Percentiles rank a stretch among this genome's conserved stretches.
These are phyloP conservation scores for Kobus ellipsiprymnus DNA, from an alignment of 2,113 vertebrate genomes.

Conservation along the genomic window DNA sequence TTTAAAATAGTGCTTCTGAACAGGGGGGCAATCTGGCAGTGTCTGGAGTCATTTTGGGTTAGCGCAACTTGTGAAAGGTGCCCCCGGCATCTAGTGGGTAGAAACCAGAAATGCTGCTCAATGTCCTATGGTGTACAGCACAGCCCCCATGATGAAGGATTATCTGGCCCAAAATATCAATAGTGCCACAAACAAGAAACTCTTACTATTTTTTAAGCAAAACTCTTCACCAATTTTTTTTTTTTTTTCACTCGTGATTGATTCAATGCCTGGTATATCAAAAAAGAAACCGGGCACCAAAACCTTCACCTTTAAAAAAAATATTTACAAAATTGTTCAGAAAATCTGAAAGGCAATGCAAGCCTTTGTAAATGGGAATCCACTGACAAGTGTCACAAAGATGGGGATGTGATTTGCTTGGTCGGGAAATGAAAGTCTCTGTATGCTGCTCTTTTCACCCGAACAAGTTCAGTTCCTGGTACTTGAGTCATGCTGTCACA, in stretches of 20 bases:
- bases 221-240: neutral
- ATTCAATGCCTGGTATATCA: slow-evolving; percentile 59
- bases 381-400: neutral
- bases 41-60: neutral
- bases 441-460: neutral
- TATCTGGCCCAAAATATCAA: neutral
- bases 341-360: neutral
- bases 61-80: neutral
- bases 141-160: neutral
- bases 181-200: neutral
- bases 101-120: neutral
- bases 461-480: neutral
- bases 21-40: neutral
- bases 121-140: neutral
- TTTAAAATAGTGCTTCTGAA: slow-evolving; percentile 8
- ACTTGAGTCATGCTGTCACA: neutral
- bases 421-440: neutral
- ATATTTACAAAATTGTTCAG: neutral
- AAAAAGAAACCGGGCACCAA: slow-evolving; percentile 65
- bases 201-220: slow-evolving; percentile 36
- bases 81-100: neutral
- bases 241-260: slow-evolving; percentile 64
- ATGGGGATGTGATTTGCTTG: neutral
- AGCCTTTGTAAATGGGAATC: neutral
- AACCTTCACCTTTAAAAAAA: slow-evolving; percentile 45